Conservation (phyloP, 2,888 invertebrate species). For the Merodon equestris region DNA sequence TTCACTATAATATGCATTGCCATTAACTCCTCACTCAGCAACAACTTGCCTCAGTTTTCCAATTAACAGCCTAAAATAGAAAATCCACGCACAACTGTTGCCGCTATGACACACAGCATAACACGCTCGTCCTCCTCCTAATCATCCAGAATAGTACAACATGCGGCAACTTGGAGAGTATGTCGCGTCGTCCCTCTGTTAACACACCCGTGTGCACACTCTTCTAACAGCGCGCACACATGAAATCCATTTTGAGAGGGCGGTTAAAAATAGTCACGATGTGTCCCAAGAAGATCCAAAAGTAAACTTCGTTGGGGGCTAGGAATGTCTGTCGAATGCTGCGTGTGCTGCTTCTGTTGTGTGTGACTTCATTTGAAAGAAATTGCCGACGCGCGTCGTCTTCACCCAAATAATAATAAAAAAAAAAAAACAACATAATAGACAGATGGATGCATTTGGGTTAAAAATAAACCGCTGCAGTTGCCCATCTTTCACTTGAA, state of each 20-base stretch:
- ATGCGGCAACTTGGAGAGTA: too few relatives aligned
- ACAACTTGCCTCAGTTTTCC: conserved; percentile 42
- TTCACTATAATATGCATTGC: too few relatives aligned
- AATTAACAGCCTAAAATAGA: conserved; percentile 58
- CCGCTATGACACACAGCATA: conserved; percentile 35
- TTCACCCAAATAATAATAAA: conserved; percentile 27
- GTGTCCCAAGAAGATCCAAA: conserved; percentile 65
- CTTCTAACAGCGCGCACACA: conserved; percentile 18
- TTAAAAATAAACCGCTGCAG: conserved; percentile 64
- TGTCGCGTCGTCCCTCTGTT: too few relatives aligned
- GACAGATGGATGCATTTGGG: conserved; percentile 69
- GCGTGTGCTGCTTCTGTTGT: conserved; percentile 49
- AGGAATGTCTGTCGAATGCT: conserved; percentile 44
- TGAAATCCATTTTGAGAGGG: conserved; percentile 57
- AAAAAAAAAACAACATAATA: conserved; percentile 63
- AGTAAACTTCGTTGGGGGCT: conserved; percentile 68
- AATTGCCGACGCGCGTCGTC: conserved; percentile 58
- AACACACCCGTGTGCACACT: neutral
- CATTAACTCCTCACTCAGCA: conserved; percentile 13
- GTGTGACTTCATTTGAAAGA: conserved; percentile 58
- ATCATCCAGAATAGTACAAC: conserved; percentile 1
- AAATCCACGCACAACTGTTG: conserved; percentile 65
- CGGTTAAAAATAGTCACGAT: conserved; percentile 61
- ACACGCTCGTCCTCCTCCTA: conserved; percentile 23
- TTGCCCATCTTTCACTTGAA: conserved; percentile 62